Conservation (phyloP, 2,113 vertebrate genomes). For the Ptyas mucosa region DNA sequence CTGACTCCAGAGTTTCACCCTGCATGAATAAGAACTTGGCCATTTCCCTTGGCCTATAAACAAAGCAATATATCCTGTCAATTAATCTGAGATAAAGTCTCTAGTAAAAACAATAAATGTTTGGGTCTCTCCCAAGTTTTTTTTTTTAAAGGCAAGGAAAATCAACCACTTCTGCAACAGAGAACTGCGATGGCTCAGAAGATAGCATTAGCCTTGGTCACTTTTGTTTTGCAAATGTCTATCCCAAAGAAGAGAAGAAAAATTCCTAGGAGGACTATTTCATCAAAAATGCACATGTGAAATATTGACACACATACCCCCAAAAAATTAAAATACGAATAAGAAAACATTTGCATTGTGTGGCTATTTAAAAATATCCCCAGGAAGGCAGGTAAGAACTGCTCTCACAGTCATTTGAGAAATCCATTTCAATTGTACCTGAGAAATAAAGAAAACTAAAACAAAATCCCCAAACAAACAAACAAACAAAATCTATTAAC, state of each 20-base stretch:
- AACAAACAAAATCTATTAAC: not conserved
- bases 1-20: not conserved
- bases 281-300: not conserved
- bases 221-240: not conserved
- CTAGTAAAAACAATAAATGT: not conserved
- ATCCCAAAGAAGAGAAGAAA: not conserved
- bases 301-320: not conserved
- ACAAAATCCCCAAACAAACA: not conserved
- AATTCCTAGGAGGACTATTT: not conserved
- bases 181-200: not conserved
- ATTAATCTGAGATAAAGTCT: not conserved
- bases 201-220: not conserved
- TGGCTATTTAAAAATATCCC: not conserved
- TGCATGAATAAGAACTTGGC: not conserved
- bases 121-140: not conserved
- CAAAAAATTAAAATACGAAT: not conserved
- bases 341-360: not conserved
- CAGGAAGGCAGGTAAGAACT: not conserved
- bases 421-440: not conserved
- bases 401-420: not conserved
- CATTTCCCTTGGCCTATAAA: not conserved
- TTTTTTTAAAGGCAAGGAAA: not conserved
- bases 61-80: not conserved
- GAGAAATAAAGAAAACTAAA: not conserved
- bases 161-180: not conserved